A percentile compares a stretch with the other conserved stretches of the same genome.
Conservation (phyloP, 92 coral and sea anemone species). For the Epizoanthus ramosus region DNA sequence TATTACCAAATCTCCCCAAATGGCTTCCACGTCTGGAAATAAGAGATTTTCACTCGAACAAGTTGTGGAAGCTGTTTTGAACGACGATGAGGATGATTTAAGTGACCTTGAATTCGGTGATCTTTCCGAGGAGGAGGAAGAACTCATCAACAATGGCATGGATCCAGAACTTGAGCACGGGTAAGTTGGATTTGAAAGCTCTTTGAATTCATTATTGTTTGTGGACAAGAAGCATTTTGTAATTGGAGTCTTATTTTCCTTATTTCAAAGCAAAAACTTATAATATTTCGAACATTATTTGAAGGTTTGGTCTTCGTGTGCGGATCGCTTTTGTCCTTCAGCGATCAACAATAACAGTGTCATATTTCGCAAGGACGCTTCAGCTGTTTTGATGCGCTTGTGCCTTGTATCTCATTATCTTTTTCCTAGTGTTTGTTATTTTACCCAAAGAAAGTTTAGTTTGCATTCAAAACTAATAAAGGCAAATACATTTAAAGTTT, state of each 20-base stretch:
- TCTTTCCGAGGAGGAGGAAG: slow-evolving; percentile 33
- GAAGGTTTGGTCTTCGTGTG: neutral
- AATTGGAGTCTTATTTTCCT: neutral
- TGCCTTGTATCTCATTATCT: neutral
- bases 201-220: neutral
- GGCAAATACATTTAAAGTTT: too few species aligned
- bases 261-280: neutral
- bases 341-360: neutral
- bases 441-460: neutral
- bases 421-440: neutral
- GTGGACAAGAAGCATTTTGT: too few species aligned
- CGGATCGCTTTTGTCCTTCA: neutral
- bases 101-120: slow-evolving; percentile 40
- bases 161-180: slow-evolving; percentile 32
- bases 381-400: neutral
- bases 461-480: neutral
- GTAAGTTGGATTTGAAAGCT: slow-evolving; percentile 12
- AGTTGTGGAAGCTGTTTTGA: slow-evolving; percentile 21
- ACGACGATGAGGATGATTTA: slow-evolving; percentile 15
- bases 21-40: neutral
- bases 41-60: slow-evolving; percentile 10
- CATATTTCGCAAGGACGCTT: neutral
- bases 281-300: neutral
- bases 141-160: slow-evolving; percentile 14
- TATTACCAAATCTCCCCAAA: neutral